phyloP scores from a whole-genome alignment of 2,888 invertebrate species.

The Graphium colonna region DNA sequence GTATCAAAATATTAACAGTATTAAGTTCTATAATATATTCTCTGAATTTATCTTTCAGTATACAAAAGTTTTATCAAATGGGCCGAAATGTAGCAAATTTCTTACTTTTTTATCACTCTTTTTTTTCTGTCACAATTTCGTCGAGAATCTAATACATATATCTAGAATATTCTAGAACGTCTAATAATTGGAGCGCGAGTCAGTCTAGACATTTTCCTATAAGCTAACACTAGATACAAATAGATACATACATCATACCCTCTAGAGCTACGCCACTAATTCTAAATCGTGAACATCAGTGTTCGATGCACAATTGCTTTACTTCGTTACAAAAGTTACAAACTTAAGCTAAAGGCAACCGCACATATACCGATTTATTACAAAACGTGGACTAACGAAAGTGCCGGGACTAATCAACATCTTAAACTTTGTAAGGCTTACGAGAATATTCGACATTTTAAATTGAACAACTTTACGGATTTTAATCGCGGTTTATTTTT shows the following conservation, averaged over 20 bases:
- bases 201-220: constrained; percentile 75
- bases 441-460: too few species aligned
- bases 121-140: constrained; percentile 49
- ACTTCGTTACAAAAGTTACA: neutral
- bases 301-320: constrained; percentile 23
- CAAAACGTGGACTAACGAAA: too few species aligned
- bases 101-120: constrained; percentile 39
- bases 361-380: too few species aligned
- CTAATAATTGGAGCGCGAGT: constrained; percentile 63
- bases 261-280: constrained; percentile 38
- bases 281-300: constrained; percentile 23
- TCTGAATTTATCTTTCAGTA: constrained; percentile 40
- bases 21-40: constrained; percentile 41
- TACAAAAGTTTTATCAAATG: constrained; percentile 59
- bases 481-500: too few species aligned
- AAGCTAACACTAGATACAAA: constrained; percentile 39
- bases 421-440: too few species aligned
- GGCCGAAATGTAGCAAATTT: constrained; percentile 54
- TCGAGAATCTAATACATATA: constrained; percentile 57
- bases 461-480: too few species aligned
- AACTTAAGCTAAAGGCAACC: neutral
- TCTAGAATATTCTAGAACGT: constrained; percentile 40
- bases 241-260: constrained; percentile 34
- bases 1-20: constrained; percentile 48
- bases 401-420: too few species aligned